These are phyloP conservation scores for Spisula solida DNA, from an alignment of 2,888 invertebrate genomes.

Conservation along the genomic window DNA sequence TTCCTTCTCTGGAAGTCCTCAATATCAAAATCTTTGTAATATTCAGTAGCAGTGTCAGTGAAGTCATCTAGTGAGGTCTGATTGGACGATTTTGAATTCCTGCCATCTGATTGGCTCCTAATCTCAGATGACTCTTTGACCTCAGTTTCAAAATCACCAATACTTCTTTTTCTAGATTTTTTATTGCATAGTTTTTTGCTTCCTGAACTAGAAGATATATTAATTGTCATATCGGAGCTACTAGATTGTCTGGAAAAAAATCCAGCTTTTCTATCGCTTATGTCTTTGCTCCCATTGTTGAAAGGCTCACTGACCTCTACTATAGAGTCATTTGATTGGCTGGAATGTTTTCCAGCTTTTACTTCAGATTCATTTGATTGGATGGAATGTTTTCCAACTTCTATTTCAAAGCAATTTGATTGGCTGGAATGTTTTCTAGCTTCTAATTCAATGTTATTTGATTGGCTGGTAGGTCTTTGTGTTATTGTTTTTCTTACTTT, in stretches of 20 bases:
- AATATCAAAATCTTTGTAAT: constrained; percentile 46
- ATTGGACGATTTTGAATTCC: constrained; percentile 28
- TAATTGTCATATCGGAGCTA: neutral
- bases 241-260: neutral
- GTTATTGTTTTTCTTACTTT: neutral
- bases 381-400: too few species aligned
- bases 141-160: neutral
- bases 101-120: constrained; percentile 38
- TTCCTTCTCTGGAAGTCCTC: constrained; percentile 40
- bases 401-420: neutral
- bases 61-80: constrained; percentile 42
- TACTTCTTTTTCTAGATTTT: neutral
- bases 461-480: neutral
- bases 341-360: neutral
- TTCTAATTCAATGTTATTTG: neutral
- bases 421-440: neutral
- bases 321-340: neutral
- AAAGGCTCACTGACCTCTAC: neutral
- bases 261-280: neutral
- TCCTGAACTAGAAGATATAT: neutral
- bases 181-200: neutral
- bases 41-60: constrained; percentile 51
- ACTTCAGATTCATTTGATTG: too few species aligned
- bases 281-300: neutral
- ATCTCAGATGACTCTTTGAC: neutral